phyloP scores from a whole-genome alignment of 2,113 vertebrate species.

The Myrmecophaga tridactyla region DNA sequence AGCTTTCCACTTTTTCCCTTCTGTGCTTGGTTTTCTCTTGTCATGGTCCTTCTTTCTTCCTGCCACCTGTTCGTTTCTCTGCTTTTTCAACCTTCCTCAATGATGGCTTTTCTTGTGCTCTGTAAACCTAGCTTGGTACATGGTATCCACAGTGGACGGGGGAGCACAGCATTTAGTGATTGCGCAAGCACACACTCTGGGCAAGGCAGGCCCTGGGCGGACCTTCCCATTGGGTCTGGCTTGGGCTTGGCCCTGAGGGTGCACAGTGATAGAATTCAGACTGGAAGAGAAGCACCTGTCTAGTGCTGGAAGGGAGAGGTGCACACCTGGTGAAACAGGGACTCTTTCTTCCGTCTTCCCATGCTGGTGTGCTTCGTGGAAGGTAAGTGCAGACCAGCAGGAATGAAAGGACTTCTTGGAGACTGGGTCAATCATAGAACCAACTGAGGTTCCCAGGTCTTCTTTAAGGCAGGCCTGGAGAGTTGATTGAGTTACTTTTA shows the following conservation, averaged over 20 bases:
- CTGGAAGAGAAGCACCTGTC: background rate
- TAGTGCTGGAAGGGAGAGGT: background rate
- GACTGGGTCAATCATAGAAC: background rate
- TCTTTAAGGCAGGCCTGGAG: background rate
- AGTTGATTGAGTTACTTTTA: background rate
- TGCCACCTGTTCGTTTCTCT: background rate
- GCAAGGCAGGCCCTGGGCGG: background rate
- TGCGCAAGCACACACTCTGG: background rate
- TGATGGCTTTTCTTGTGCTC: background rate
- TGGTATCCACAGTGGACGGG: background rate
- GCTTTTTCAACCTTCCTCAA: background rate
- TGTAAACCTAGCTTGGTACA: background rate
- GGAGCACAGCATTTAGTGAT: background rate
- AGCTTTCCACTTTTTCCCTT: background rate
- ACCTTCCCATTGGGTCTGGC: background rate
- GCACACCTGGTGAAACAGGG: background rate
- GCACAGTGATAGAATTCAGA: background rate
- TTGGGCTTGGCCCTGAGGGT: background rate
- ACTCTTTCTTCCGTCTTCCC: background rate
- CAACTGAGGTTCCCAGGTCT: background rate
- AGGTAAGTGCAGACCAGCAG: background rate
- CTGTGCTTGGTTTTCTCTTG: constrained; percentile 37
- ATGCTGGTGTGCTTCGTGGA: background rate
- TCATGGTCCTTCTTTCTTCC: background rate
- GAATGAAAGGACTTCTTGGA: background rate